Conservation (phyloP, 1,140 invertebrate genomes). For the Metopolophium dirhodum region DNA sequence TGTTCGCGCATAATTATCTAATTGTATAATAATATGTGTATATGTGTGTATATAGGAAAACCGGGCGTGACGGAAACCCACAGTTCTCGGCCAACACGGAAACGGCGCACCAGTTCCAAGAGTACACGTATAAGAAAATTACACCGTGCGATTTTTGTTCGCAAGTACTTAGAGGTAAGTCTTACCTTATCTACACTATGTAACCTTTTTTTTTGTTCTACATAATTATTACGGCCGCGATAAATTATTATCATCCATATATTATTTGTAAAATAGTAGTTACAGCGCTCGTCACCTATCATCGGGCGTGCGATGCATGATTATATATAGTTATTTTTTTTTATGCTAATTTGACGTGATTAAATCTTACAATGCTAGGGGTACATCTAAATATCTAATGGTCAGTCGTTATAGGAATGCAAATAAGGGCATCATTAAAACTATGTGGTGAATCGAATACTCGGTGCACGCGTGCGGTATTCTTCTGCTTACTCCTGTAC, state of each 20-base stretch:
- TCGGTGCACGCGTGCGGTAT: neutral
- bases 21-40: neutral
- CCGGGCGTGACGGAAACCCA: conserved; percentile 69
- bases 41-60: conserved; percentile 71
- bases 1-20: neutral
- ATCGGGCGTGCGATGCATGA: too few species aligned
- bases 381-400: neutral
- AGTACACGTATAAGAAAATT: conserved; percentile 95
- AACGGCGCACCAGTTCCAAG: conserved; percentile 82
- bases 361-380: too few species aligned
- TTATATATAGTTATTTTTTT: too few species aligned
- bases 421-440: neutral
- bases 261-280: too few species aligned
- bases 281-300: too few species aligned
- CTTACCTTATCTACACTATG: neutral
- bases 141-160: conserved; percentile 93
- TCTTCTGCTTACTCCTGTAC: neutral
- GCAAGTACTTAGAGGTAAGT: conserved; percentile 84
- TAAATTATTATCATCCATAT: neutral
- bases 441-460: neutral
- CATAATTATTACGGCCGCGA: too few species aligned
- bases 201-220: neutral
- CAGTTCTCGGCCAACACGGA: conserved; percentile 67
- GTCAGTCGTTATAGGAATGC: neutral
- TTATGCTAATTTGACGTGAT: too few species aligned